Base-by-base conservation (phyloP, 2,888 invertebrate genomes). In the Petrolisthes cinctipes region DNA sequence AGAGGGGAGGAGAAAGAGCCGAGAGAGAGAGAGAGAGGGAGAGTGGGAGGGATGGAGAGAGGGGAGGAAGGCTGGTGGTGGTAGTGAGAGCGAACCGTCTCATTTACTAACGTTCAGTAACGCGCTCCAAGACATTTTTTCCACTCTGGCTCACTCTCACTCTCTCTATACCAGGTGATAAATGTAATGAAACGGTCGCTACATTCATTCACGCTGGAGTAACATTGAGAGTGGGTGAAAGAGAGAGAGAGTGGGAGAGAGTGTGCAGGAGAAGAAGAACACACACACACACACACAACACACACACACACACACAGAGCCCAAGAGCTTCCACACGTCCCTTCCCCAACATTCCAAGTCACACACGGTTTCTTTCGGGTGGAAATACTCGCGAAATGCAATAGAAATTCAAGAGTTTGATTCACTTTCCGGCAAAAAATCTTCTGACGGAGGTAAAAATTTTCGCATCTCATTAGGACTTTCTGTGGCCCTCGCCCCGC, bases 321-420 rank as follows among this genome's bases (percentile, higher is more conserved):
- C 51, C 23, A 66, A 82, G 66, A 23, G 68, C 20, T 73, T 75
- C 57, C 23, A 37, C 71, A 20, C 79, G 68, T 61, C 20, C 53
- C 85, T 54, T 53, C 56, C 79, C 54, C 56, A 14, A 86, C 86
- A 54, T 71, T 83, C 79, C 83, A 79, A 78, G 83, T 86, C 86
- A 79, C 86, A 83, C 86, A 80, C 71, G 20, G 79, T 71, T 86
- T 83, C 83, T 86, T 78, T 76, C 80, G 61, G 14, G 79, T 51
- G 79, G 86, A 86, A 86, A 86, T 86, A 86, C 86, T 86, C 80
- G 83, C 86, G 86, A 86, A 86, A 86, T 83, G 86, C 86, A 86
- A 86, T 86, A 86, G 86, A 86, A 86, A 83, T 86, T 86, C 86
- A 86, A 86, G 86, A 86, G 86, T 86, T 86, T 86, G 86, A 86